phyloP scores from a whole-genome alignment of 2,113 vertebrate genomes.

The Trinectes maculatus region DNA sequence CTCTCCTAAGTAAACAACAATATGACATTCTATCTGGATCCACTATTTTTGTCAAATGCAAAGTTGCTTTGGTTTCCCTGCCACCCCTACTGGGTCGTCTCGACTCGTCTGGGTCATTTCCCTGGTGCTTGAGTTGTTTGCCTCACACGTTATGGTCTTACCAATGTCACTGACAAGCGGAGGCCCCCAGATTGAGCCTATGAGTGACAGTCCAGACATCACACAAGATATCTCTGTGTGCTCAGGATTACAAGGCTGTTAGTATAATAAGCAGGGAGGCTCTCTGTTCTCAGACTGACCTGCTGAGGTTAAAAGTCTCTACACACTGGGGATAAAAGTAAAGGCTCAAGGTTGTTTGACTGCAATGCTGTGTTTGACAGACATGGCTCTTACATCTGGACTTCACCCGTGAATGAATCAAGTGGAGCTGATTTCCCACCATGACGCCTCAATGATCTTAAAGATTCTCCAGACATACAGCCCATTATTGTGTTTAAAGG shows the following conservation, averaged over 20 bases:
- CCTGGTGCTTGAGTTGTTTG: conserved; percentile 10
- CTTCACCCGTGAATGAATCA: conserved; percentile 33
- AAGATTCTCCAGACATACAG: no score
- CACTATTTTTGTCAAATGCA: conserved; percentile 13
- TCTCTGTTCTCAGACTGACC: conserved; percentile 9
- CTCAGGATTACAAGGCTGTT: conserved; percentile 19
- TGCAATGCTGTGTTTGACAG: background rate
- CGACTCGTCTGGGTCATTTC: conserved; percentile 21
- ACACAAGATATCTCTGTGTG: conserved; percentile 4
- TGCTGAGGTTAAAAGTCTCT: conserved; percentile 1
- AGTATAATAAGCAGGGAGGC: conserved; percentile 18
- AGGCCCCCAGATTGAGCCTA: background rate
- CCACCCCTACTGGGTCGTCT: conserved; percentile 5
- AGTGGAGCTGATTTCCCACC: no score
- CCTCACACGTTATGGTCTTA: background rate
- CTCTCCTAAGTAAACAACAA: conserved; percentile 3
- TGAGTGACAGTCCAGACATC: conserved; percentile 42
- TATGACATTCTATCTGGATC: conserved; percentile 15
- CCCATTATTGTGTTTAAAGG: no score
- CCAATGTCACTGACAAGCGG: conserved; percentile 28
- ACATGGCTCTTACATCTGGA: conserved; percentile 17
- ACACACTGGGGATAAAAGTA: no score
- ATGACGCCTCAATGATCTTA: no score
- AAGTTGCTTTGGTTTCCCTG: conserved; percentile 13
- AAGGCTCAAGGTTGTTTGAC: background rate